A percentile compares a stretch with the other conserved stretches of the same genome.
Evolutionary conservation across 2,888 invertebrate genomes (phyloP).

Genomic region (Calephelis perditalis): DNA sequence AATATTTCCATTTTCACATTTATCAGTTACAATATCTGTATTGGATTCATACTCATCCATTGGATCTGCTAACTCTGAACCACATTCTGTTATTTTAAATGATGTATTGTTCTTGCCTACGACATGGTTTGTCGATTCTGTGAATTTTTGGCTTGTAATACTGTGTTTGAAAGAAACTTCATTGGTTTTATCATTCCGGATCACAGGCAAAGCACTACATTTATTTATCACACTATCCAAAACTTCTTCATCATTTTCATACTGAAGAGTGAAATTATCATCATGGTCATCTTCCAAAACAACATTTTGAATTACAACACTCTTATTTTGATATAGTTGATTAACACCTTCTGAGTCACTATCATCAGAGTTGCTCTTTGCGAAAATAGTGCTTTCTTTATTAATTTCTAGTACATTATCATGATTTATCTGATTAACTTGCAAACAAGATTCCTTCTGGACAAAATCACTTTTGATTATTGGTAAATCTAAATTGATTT

Average conservation of each 20-base stretch:
- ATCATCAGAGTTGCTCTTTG: background rate
- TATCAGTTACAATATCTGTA: no score
- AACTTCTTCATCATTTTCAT: conserved; percentile 25
- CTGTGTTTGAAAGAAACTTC: background rate
- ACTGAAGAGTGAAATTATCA: conserved; percentile 28
- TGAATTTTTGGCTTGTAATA: background rate
- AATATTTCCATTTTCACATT: no score
- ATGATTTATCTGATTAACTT: background rate
- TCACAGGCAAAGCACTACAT: background rate
- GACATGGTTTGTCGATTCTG: no score
- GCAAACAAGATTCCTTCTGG: background rate
- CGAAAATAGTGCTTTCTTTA: background rate
- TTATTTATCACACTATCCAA: conserved; percentile 21
- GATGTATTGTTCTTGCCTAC: no score
- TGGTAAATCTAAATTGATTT: background rate
- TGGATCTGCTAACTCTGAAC: no score
- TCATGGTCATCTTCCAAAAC: conserved; percentile 20
- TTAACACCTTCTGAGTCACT: background rate
- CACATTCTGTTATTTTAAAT: no score
- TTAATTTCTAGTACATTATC: background rate
- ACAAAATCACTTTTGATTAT: background rate
- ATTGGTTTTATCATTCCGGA: conserved; percentile 12
- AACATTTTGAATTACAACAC: background rate
- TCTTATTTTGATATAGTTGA: background rate
- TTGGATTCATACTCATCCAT: no score